Evolutionary conservation across 2,113 vertebrate genomes (phyloP).

Genomic region (Myrmecophaga tridactyla): DNA sequence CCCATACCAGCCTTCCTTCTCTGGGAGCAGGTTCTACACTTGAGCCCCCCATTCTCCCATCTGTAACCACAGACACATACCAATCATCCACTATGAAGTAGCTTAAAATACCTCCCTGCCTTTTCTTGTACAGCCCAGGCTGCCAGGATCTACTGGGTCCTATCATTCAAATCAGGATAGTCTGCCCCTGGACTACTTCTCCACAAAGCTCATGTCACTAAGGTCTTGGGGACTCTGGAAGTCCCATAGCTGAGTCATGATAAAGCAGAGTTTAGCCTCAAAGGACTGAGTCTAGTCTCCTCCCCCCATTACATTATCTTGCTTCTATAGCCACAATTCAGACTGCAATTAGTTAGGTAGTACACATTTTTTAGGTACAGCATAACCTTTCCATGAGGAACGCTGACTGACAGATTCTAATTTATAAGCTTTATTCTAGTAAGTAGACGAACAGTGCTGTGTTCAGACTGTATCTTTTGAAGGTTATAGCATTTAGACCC

Average conservation of each 20-base stretch:
- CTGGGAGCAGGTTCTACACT: neutral
- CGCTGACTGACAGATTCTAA: conserved; percentile 74
- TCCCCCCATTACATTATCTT: conserved; percentile 47
- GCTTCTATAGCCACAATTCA: conserved; percentile 35
- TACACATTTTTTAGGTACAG: conserved; percentile 72
- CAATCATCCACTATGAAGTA: neutral
- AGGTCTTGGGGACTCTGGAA: neutral
- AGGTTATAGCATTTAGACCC: conserved; percentile 73
- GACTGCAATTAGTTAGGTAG: conserved; percentile 73
- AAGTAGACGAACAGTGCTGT: conserved; percentile 57
- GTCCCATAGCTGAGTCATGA: conserved; percentile 28
- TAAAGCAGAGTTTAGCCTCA: conserved; percentile 42
- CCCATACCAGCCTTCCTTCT: neutral
- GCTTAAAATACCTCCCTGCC: neutral
- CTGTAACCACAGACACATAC: neutral
- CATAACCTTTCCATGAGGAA: conserved; percentile 75
- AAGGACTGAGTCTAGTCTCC: neutral
- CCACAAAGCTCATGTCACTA: neutral
- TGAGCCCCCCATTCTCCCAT: neutral
- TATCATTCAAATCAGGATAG: neutral
- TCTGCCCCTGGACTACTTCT: neutral
- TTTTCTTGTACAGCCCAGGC: neutral
- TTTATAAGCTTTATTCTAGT: conserved; percentile 72
- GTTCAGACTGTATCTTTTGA: conserved; percentile 71
- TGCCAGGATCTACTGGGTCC: neutral